Base-by-base conservation (phyloP, 92 coral and sea anemone species). In the Porites divaricata region DNA sequence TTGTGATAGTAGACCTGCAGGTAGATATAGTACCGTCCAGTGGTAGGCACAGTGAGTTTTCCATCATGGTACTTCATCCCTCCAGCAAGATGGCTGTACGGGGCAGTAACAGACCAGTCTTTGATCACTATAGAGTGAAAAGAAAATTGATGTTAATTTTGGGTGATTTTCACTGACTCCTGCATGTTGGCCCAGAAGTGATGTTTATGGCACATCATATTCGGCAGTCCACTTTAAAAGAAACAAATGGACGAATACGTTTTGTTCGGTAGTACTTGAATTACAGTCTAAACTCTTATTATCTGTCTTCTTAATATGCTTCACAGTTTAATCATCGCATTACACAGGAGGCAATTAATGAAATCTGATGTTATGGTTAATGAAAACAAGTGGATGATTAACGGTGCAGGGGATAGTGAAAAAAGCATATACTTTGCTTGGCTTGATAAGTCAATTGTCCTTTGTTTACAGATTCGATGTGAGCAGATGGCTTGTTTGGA, bases 11-110 rank as follows among this genome's bases (percentile, higher is more conserved):
- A 66, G 14, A 21, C 12, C 24, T 66, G 70, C 15, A 35, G 13
- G 11, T 66, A 66, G 70, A 66, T 20, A 35, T 66, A 66, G 8
- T 66, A 66, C 26, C 45, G 70, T 66, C 70, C 70, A n/a, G 25
- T 7, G 28, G 24, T 12, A 11, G 70, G 70, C 25, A 66, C 70
- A 66, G 26, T 20, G 15, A 66, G 70, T 25, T n/a, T 11, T 66
- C 70, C 70, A 14, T 66, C 10, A 5, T 66, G 15, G 70, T 66
- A 66, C 26, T 1, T 23, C 70, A 66, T 21, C 13, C 70, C 70
- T 4, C 70, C 70, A 21, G 45, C 70, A 23, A 66, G 26, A 66
- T 66, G 70, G 17, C 70, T 66, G 70, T 66, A 11, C 24, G 70
- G 70, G 70, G 70, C 70, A 10, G 0, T n/a, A n/a, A 25, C 14